Conservation (phyloP, 2,888 invertebrate species). For the Drosophila borborema region DNA sequence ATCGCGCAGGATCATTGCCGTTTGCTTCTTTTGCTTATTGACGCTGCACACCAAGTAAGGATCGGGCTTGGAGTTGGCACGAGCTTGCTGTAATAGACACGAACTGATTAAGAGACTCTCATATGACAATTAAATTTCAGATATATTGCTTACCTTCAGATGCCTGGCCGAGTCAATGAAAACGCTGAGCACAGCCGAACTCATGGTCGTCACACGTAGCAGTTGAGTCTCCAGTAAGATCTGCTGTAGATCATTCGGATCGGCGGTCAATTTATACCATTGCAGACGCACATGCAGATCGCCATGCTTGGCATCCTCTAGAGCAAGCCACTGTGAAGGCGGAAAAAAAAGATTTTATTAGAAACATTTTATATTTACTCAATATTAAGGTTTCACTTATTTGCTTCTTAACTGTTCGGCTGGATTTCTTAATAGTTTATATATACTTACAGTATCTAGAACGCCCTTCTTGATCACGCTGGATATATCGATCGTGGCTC, state of each 20-base stretch:
- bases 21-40: conserved; percentile 91
- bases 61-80: conserved; percentile 91
- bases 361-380: not conserved
- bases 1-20: conserved; percentile 91
- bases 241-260: conserved; percentile 90
- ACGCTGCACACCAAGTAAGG: conserved; percentile 93
- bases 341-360: rapidly evolving
- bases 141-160: conserved; percentile 89
- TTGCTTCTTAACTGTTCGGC: no score
- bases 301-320: conserved; percentile 98
- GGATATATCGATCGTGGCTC: conserved; percentile 90
- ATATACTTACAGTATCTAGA: conserved; percentile 89
- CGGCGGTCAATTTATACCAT: conserved; percentile 93
- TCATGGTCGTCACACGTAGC: conserved; percentile 90
- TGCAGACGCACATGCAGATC: conserved; percentile 95
- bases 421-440: not conserved
- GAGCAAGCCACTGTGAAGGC: conserved; percentile 93
- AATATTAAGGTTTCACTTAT: not conserved
- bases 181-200: conserved; percentile 92
- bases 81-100: conserved; percentile 87
- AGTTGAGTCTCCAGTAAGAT: conserved; percentile 91
- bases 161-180: conserved; percentile 96
- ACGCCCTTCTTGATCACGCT: conserved; percentile 90
- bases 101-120: not conserved
- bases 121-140: not conserved